Percentiles rank a stretch among this genome's conserved stretches.
Evolutionary conservation across 2,113 vertebrate species (phyloP).

Genomic region (Anseranas semipalmata): DNA sequence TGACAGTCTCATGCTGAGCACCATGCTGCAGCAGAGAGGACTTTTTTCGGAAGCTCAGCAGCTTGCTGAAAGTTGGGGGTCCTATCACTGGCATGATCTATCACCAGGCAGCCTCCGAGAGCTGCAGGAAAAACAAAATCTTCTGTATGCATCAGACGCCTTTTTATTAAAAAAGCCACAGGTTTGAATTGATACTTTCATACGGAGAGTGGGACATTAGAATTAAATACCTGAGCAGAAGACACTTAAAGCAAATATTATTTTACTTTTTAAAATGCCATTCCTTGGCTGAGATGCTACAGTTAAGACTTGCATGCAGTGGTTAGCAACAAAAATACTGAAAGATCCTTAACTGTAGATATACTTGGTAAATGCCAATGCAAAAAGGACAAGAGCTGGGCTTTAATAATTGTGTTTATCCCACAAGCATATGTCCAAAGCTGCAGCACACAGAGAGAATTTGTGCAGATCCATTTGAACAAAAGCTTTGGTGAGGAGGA

Average conservation of each 20-base stretch:
- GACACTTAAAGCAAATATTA: background rate
- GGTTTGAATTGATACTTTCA: slow-evolving; percentile 23
- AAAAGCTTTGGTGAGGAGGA: background rate
- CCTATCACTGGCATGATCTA: background rate
- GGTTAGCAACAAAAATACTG: slow-evolving; percentile 1
- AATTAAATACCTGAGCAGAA: background rate
- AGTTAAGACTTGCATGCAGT: background rate
- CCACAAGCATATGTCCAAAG: background rate
- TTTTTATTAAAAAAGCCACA: background rate
- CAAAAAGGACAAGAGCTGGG: background rate
- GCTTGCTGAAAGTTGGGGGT: background rate
- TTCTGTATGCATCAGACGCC: background rate
- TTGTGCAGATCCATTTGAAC: background rate
- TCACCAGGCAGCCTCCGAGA: background rate
- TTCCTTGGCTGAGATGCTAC: background rate
- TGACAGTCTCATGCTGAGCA: background rate
- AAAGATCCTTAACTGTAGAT: background rate
- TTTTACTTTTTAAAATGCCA: background rate
- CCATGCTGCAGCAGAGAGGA: background rate
- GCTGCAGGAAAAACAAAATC: background rate
- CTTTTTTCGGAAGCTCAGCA: background rate
- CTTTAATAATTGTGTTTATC: background rate
- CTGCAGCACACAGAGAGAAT: background rate
- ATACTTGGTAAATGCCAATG: background rate
- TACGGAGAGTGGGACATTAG: background rate